These are phyloP conservation scores for Hanleya hanleyi DNA, from an alignment of 2,888 invertebrate genomes.

Conservation along the genomic window DNA sequence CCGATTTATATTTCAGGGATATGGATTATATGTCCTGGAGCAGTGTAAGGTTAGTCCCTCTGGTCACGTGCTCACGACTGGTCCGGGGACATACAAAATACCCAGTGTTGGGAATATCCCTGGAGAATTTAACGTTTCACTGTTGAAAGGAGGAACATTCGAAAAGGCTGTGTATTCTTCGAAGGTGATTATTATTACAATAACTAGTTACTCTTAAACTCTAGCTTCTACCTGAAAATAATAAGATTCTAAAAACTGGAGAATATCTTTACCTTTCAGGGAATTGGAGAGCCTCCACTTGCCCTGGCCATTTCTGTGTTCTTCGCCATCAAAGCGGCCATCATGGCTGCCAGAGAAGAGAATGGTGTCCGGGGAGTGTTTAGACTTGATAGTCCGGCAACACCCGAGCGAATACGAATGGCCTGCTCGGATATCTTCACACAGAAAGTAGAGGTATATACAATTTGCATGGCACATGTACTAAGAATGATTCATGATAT, in stretches of 20 bases:
- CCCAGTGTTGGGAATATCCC: conserved; percentile 95
- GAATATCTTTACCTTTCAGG: too few relatives aligned
- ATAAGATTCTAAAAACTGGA: too few relatives aligned
- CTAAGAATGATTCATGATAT: too few relatives aligned
- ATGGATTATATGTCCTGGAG: conserved; percentile 91
- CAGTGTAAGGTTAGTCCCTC: conserved; percentile 89
- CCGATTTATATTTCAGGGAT: conserved; percentile 78
- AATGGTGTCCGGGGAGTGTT: conserved; percentile 74
- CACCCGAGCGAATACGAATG: conserved; percentile 89
- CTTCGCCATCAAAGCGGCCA: conserved; percentile 54
- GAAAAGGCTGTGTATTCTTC: conserved; percentile 94
- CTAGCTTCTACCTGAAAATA: too few relatives aligned
- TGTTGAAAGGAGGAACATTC: conserved; percentile 90
- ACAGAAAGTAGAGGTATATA: conserved; percentile 35
- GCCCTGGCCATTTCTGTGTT: conserved; percentile 54
- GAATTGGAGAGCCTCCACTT: conserved; percentile 60
- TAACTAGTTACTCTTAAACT: too few relatives aligned
- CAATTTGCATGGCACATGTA: too few relatives aligned
- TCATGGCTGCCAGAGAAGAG: conserved; percentile 49
- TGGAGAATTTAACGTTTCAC: conserved; percentile 89
- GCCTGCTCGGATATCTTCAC: conserved; percentile 84
- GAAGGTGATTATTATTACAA: conserved; percentile 91
- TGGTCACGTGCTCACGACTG: conserved; percentile 86
- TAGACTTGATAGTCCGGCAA: conserved; percentile 85
- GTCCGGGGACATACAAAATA: conserved; percentile 94